Evolutionary conservation across 2,113 vertebrate genomes (phyloP), one percentile per base, ranked within the genome.

Genomic region (Pollachius pollachius): DNA sequence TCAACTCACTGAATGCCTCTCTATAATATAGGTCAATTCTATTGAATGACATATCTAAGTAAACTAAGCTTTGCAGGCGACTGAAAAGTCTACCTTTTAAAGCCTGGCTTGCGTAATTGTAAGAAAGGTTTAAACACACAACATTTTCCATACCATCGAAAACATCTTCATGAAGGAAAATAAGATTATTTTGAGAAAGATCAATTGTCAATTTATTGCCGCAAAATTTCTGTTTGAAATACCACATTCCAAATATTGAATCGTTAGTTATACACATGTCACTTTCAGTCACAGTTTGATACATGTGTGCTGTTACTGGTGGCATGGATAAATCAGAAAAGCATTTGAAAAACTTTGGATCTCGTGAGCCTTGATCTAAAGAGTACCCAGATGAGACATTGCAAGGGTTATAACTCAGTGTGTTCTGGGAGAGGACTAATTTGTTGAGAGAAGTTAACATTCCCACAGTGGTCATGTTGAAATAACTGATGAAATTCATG

Each of bases 91-190:
- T 75, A 0, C 70, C 59, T 23, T 70, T 88, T 57, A 93, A 63
- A 11, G 89, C 34, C 64, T 93, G 90, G 65, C 84, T 94, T 72
- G 94, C 90, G 74, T 94, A 94, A 80, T 94, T 94, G 68, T 79
- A 88, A 23, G 92, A 93, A 73, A 94, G 80, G 77, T 94, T 89
- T 57, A 94, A 79, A 75, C 93, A 94, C 56, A 87, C 82, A 13
- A 74, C 84, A 1, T 89, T 74, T 48, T 92, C 93, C 88, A 94
- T 89, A 37, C 91, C 92, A 59, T 58, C 23, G 61, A 94, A 92
- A 27, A 87, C 67, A 2, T 67, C 41, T 67, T 77, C 19, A 16
- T 81, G 78, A 5, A 94, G 64, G 64, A 68, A 86, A 59, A 90
- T 56, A 56, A 94, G 90, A 64, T 92, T 87, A 81, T 94, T 94